Percentiles rank a stretch among this genome's conserved stretches.
phyloP scores from a whole-genome alignment of 2,888 invertebrate species.

The Bimastos eiseni region DNA sequence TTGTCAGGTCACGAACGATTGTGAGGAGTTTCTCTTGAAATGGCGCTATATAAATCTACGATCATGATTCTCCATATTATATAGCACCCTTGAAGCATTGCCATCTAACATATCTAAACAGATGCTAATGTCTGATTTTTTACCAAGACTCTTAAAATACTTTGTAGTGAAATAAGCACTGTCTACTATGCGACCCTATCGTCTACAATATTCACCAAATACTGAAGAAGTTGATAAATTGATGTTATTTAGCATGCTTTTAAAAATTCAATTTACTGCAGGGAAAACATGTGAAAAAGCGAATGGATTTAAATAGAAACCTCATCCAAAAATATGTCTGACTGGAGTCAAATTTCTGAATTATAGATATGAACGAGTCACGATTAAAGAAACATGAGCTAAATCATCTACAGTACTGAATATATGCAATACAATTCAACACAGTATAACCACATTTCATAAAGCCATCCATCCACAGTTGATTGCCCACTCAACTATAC shows the following conservation, averaged over 20 bases:
- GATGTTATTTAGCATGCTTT: too few species aligned
- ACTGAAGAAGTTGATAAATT: neutral
- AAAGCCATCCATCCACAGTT: too few species aligned
- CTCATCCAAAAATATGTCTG: neutral
- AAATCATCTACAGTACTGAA: neutral
- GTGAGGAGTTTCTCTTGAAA: too few species aligned
- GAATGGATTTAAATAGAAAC: neutral
- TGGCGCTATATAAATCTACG: too few species aligned
- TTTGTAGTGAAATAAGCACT: neutral
- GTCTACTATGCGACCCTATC: neutral
- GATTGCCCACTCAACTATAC: too few species aligned
- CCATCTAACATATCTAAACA: neutral
- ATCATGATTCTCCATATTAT: neutral
- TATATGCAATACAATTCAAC: neutral
- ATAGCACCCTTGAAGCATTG: neutral
- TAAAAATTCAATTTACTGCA: neutral
- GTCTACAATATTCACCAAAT: neutral
- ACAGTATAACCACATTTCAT: too few species aligned
- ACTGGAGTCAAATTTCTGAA: neutral
- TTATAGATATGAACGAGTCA: neutral
- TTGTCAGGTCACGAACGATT: too few species aligned
- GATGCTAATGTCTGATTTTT: too few species aligned
- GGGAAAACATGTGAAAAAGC: neutral
- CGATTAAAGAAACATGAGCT: neutral
- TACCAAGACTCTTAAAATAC: neutral